These are phyloP conservation scores for Sebastes reedi DNA, from an alignment of 2,797 vertebrate species.

Conservation along the genomic window DNA sequence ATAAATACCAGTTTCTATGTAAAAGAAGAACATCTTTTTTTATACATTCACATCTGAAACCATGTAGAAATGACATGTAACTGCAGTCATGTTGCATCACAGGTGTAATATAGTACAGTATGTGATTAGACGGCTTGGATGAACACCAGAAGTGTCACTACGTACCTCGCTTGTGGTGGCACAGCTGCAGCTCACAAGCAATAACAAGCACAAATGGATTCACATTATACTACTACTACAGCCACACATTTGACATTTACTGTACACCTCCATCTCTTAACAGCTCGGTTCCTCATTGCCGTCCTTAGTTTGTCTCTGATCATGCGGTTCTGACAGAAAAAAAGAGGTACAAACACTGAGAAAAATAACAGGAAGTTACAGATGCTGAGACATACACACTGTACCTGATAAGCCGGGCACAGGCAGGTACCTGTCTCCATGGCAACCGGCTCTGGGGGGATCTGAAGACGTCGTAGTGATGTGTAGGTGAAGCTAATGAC, in stretches of 20 bases:
- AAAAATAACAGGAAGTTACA: neutral
- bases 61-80: neutral
- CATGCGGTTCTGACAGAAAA: neutral
- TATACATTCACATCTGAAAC: neutral
- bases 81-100: neutral
- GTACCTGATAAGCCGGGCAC: neutral
- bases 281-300: neutral
- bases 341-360: neutral
- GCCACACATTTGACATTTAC: neutral
- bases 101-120: neutral
- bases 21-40: neutral
- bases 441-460: conserved; percentile 49
- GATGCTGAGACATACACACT: neutral
- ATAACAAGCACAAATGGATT: neutral
- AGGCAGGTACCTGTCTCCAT: conserved; percentile 63
- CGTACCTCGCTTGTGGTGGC: neutral
- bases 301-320: conserved; percentile 2
- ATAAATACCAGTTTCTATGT: neutral
- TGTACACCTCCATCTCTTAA: neutral
- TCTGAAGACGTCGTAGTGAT: conserved; percentile 28
- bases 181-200: conserved; percentile 6
- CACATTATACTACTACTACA: neutral
- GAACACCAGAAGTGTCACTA: conserved; percentile 6
- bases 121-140: neutral
- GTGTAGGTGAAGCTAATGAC: conserved; percentile 43